phyloP scores from a whole-genome alignment of 2,888 invertebrate genomes.

The Acanthacorydalis orientalis region DNA sequence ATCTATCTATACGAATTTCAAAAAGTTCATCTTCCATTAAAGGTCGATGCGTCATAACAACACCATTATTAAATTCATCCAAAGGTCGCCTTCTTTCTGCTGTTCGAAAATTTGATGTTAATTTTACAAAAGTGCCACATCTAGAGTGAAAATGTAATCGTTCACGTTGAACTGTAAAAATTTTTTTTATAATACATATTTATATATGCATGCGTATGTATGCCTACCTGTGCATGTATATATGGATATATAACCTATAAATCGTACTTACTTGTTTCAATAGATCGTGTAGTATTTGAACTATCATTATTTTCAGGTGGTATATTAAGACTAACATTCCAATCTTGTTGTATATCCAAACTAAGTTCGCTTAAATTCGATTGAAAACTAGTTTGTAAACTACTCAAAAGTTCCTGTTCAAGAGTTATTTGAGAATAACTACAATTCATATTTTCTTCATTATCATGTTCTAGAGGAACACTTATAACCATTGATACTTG shows the following conservation, averaged over 20 bases:
- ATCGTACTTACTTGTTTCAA: too few species aligned
- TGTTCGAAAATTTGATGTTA: constrained; percentile 65
- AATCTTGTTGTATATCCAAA: constrained; percentile 27
- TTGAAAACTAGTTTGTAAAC: background rate
- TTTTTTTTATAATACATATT: background rate
- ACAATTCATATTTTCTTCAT: constrained; percentile 25
- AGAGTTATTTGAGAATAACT: constrained; percentile 27
- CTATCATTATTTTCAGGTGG: constrained; percentile 1
- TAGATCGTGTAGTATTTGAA: too few species aligned
- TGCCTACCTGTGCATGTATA: too few species aligned
- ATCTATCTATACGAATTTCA: constrained; percentile 82
- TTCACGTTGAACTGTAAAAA: constrained; percentile 25
- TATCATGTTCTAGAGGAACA: constrained; percentile 24
- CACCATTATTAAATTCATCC: constrained; percentile 92
- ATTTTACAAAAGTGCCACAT: constrained; percentile 74
- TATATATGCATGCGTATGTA: background rate
- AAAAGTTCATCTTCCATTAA: constrained; percentile 79
- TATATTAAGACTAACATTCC: constrained; percentile 21
- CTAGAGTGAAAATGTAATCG: constrained; percentile 71
- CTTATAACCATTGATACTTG: constrained; percentile 48
- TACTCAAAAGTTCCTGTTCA: constrained; percentile 21
- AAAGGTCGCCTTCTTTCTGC: constrained; percentile 76
- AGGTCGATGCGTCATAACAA: constrained; percentile 85
- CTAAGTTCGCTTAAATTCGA: constrained; percentile 24
- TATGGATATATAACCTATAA: too few species aligned